These are phyloP conservation scores for Zaprionus africanus DNA, from an alignment of 1,140 invertebrate genomes.

Conservation along the genomic window DNA sequence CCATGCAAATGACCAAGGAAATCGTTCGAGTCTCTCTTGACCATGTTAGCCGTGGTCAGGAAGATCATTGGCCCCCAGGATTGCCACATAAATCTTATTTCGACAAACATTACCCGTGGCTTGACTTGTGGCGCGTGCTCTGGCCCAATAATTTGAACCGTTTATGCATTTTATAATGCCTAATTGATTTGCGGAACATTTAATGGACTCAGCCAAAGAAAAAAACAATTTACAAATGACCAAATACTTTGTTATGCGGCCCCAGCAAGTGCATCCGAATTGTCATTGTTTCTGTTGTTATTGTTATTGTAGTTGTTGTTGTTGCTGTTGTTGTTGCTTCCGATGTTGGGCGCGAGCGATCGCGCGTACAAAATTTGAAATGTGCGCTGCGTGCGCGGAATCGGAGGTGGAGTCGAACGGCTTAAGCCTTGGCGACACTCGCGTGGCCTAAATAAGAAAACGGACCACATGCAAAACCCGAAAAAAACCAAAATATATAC, in stretches of 20 bases:
- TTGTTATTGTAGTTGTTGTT: slow-evolving; percentile 37
- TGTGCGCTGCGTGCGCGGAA: slow-evolving; percentile 62
- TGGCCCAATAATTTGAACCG: slow-evolving; percentile 43
- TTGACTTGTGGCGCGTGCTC: slow-evolving; percentile 52
- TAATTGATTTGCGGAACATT: slow-evolving; percentile 69
- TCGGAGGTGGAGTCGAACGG: slow-evolving; percentile 59
- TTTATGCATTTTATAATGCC: slow-evolving; percentile 70
- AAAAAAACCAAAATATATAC: slow-evolving; percentile 26
- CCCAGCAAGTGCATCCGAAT: slow-evolving; percentile 56
- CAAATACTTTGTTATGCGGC: slow-evolving; percentile 42
- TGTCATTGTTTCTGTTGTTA: slow-evolving; percentile 27
- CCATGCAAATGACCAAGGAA: slow-evolving; percentile 24
- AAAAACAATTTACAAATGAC: slow-evolving; percentile 34
- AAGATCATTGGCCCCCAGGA: slow-evolving; percentile 19
- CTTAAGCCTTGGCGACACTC: slow-evolving; percentile 59
- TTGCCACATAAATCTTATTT: slow-evolving; percentile 37
- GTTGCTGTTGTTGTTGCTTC: slow-evolving; percentile 48
- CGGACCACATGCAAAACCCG: slow-evolving; percentile 34
- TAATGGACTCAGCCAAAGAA: slow-evolving; percentile 19
- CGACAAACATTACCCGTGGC: slow-evolving; percentile 11
- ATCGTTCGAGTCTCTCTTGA: not conserved
- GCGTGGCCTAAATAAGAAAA: slow-evolving; percentile 77
- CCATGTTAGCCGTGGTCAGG: slow-evolving; percentile 17
- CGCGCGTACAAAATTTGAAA: slow-evolving; percentile 61
- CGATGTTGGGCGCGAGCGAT: slow-evolving; percentile 8